Base-by-base conservation (phyloP, 2,797 vertebrate species). In the Lycodopsis pacificus region DNA sequence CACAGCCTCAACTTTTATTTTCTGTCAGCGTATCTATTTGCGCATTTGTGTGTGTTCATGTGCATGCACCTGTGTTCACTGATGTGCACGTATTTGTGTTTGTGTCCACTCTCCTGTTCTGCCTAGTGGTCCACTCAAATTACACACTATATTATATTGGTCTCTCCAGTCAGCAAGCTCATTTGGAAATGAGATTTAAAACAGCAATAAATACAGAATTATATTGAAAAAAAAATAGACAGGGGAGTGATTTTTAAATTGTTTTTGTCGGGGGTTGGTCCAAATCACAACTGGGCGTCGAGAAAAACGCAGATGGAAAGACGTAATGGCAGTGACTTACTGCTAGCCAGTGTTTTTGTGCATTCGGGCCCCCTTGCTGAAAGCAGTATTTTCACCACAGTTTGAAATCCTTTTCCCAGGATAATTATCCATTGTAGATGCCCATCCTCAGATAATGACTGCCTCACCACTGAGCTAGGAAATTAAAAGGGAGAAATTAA, bases 381-480 rank as follows among this genome's bases (percentile, higher is more conserved):
- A 91, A 92, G 86, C 90, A 81, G 89, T 91, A 90, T 92, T 94
- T 92, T 91, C 88, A 73, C 78, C 91, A 89, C 92, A 92, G 90
- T 93, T 92, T 91, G 88, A 94, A 93, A 91, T 90, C 91, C 87
- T 88, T 92, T 89, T 91, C 90, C 91, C 86, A 76, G 89, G 90
- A 93, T 94, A 93, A 95, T 94, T 94, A 94, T 93, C 89, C 84
- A 92, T 91, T 94, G 91, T 94, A 93, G 92, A 94, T 94, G 91
- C 92, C 91, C 91, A 88, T 93, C 90, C 90, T 92, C 90, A 92
- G 93, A 95, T 94, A 94, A 95, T 94, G 93, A 95, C 90, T 92
- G 91, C 91, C 89, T 94, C 82, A 38, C 92, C 81, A 93, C 91
- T 91, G 91, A 94, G 94, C 89, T 88, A 85, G 92, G 93, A 94